A percentile compares a stretch with the other conserved stretches of the same genome.
These are phyloP conservation scores for Caenorhabditis japonica DNA, from an alignment of 2,888 invertebrate species.

Conservation along the genomic window DNA sequence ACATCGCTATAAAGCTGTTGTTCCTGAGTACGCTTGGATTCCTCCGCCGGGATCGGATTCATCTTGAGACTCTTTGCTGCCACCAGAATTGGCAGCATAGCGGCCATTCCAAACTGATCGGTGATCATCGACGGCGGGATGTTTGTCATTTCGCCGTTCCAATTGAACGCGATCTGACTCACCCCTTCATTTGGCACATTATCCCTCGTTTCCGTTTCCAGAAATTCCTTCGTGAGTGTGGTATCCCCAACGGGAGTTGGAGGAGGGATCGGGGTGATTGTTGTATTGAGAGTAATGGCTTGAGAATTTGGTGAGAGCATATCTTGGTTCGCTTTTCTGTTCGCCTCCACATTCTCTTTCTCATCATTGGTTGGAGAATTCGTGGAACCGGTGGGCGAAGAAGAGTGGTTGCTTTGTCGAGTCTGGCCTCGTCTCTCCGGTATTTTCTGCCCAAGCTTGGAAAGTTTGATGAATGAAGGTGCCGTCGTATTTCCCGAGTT, in stretches of 20 bases:
- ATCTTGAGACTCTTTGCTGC: constrained; percentile 13
- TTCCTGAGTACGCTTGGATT: neutral
- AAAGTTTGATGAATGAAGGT: constrained; percentile 39
- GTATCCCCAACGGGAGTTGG: too few relatives aligned
- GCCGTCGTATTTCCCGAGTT: constrained; percentile 7
- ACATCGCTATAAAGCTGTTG: too few relatives aligned
- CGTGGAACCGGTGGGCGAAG: neutral
- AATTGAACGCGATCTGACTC: too few relatives aligned
- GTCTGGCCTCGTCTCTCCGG: constrained; percentile 36
- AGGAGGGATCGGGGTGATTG: too few relatives aligned
- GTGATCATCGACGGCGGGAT: constrained; percentile 43
- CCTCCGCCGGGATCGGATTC: neutral
- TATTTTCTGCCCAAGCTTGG: constrained; percentile 34
- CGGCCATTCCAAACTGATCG: constrained; percentile 46
- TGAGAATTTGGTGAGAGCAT: too few relatives aligned
- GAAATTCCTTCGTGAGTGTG: too few relatives aligned
- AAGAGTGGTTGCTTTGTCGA: constrained; percentile 12
- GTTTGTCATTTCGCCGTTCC: constrained; percentile 30
- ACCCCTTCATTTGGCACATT: too few relatives aligned
- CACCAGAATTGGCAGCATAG: constrained; percentile 34
- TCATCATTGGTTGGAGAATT: too few relatives aligned
- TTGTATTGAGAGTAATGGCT: too few relatives aligned
- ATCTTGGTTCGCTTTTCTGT: too few relatives aligned
- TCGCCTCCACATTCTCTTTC: too few relatives aligned
- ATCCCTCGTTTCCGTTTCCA: too few relatives aligned